Evolutionary conservation across 2,888 invertebrate genomes (phyloP).

Genomic region (Sialis fuliginosa): DNA sequence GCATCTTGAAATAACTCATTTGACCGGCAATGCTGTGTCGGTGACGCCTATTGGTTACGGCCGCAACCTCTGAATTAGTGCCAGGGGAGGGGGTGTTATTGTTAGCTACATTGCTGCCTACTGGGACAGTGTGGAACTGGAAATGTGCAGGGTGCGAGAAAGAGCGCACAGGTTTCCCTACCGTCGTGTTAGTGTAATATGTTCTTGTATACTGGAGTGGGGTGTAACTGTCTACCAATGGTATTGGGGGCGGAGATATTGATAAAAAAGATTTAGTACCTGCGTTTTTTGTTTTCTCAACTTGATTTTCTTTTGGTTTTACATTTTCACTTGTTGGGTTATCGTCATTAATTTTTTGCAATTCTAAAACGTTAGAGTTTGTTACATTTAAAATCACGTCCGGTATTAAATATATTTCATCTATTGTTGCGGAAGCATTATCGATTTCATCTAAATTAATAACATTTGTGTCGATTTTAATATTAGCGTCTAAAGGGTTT

Average conservation of each 20-base stretch:
- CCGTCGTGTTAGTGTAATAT: conserved; percentile 3
- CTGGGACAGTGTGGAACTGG: conserved; percentile 2
- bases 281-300: neutral
- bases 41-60: conserved; percentile 50
- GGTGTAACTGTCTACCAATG: neutral
- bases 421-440: too few species aligned
- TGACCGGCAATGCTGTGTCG: conserved; percentile 93
- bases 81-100: conserved; percentile 3
- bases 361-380: too few species aligned
- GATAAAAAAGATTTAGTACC: neutral
- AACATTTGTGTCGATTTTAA: too few species aligned
- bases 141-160: conserved; percentile 17
- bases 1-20: conserved; percentile 85
- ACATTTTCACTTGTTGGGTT: neutral
- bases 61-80: conserved; percentile 15
- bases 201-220: neutral
- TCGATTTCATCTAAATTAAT: too few species aligned
- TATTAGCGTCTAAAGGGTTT: too few species aligned
- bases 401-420: too few species aligned
- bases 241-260: conserved; percentile 1
- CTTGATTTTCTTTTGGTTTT: neutral
- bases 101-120: conserved; percentile 4
- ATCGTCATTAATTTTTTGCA: too few species aligned
- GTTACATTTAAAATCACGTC: too few species aligned
- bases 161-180: conserved; percentile 14